A percentile compares a stretch with the other conserved stretches of the same genome.
Conservation (phyloP, 1,140 invertebrate species). For the Ruditapes philippinarum region DNA sequence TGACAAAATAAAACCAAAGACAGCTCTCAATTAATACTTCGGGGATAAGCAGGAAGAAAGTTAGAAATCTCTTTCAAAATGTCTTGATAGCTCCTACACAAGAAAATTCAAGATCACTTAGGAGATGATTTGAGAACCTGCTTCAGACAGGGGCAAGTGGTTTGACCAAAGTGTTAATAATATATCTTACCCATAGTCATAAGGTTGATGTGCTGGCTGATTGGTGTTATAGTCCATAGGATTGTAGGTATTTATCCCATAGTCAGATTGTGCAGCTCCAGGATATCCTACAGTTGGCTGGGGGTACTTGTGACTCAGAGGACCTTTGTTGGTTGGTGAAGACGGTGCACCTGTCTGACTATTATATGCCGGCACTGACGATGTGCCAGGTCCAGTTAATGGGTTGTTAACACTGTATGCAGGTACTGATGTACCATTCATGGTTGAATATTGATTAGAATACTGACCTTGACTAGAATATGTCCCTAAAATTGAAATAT, state of each 20-base stretch:
- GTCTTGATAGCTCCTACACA: too few species aligned
- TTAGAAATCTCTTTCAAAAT: too few species aligned
- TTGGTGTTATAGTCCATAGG: conserved; percentile 40
- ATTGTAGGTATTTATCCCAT: conserved; percentile 67
- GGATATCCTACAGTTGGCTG: conserved; percentile 50
- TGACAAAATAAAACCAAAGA: too few species aligned
- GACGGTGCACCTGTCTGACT: conserved; percentile 55
- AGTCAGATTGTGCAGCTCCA: neutral
- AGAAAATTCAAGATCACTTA: too few species aligned
- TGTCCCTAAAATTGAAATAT: neutral
- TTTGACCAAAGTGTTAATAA: too few species aligned
- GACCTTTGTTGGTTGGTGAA: conserved; percentile 67
- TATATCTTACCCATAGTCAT: neutral
- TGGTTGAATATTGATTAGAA: conserved; percentile 69
- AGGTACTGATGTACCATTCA: conserved; percentile 65
- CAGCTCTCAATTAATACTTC: too few species aligned
- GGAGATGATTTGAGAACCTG: too few species aligned
- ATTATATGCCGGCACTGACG: conserved; percentile 22
- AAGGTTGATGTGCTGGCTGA: conserved; percentile 38
- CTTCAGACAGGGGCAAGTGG: too few species aligned
- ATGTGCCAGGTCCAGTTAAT: neutral
- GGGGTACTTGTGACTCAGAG: conserved; percentile 79
- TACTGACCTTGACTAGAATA: conserved; percentile 17
- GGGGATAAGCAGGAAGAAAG: too few species aligned
- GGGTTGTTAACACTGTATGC: conserved; percentile 44